phyloP scores from a whole-genome alignment of 2,797 vertebrate species.

The Notoglanidium macrostoma region DNA sequence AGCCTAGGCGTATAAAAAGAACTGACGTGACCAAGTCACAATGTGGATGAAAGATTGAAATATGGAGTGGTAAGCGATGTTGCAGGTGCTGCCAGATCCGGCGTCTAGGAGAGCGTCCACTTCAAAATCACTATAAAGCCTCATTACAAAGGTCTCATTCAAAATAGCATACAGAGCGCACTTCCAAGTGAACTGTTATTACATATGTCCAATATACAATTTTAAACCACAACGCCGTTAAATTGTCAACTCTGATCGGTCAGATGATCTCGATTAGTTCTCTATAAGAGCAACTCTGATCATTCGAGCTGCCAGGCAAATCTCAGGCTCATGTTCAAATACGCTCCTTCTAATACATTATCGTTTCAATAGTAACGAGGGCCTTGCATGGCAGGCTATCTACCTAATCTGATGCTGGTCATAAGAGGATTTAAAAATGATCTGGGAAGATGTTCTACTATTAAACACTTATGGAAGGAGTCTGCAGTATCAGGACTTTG shows the following conservation, averaged over 20 bases:
- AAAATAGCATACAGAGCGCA: background rate
- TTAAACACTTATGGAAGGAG: background rate
- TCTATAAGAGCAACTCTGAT: background rate
- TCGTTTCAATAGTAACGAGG: background rate
- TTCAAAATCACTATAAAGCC: conserved; percentile 71
- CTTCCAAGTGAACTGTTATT: background rate
- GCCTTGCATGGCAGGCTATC: background rate
- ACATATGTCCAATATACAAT: background rate
- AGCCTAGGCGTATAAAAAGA: conserved; percentile 2
- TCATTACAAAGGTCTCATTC: conserved; percentile 9
- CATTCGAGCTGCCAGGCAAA: background rate
- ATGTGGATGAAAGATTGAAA: conserved; percentile 12
- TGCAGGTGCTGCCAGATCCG: conserved; percentile 71
- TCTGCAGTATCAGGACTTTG: background rate
- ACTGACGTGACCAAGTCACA: background rate
- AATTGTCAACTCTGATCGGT: background rate
- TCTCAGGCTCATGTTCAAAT: background rate
- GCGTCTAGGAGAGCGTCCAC: conserved; percentile 78
- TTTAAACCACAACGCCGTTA: background rate
- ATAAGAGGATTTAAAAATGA: background rate
- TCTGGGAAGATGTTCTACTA: background rate
- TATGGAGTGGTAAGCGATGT: background rate
- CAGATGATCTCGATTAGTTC: background rate
- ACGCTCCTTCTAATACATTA: too few species aligned
- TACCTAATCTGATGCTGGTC: background rate